These are phyloP conservation scores for Ditula angustiorana DNA, from an alignment of 2,888 invertebrate species.

Conservation along the genomic window DNA sequence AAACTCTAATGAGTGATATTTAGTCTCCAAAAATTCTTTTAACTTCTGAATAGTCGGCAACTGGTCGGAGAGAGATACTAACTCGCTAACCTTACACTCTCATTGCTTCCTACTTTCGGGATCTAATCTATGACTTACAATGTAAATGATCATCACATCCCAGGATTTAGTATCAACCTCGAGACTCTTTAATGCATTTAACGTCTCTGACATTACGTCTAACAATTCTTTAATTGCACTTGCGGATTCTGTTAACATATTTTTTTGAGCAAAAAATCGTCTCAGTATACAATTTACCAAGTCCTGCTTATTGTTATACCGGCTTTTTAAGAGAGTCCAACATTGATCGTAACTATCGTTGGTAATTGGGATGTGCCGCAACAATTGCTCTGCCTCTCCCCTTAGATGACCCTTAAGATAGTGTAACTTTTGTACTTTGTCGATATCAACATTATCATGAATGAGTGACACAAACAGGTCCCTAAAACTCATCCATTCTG, in stretches of 20 bases:
- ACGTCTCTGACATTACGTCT: conserved; percentile 23
- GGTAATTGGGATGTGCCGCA: neutral
- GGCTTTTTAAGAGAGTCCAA: conserved; percentile 26
- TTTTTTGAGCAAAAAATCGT: conserved; percentile 25
- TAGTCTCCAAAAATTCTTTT: conserved; percentile 31
- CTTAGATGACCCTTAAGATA: too few species aligned
- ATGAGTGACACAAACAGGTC: conserved; percentile 28
- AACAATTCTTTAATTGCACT: conserved; percentile 22
- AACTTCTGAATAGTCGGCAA: neutral
- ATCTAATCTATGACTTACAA: conserved; percentile 10
- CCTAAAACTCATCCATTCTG: conserved; percentile 28
- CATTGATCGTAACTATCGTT: conserved; percentile 5
- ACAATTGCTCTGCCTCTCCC: too few species aligned
- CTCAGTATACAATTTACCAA: conserved; percentile 28
- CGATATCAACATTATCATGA: conserved; percentile 18
- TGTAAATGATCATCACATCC: conserved; percentile 1
- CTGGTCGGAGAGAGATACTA: neutral
- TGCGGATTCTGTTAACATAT: conserved; percentile 19
- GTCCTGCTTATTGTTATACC: conserved; percentile 37
- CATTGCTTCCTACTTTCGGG: conserved; percentile 17
- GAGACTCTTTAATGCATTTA: conserved; percentile 23
- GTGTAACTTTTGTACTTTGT: too few species aligned
- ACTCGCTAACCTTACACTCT: conserved; percentile 7
- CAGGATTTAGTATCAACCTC: conserved; percentile 22
- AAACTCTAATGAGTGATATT: conserved; percentile 27